phyloP scores from a whole-genome alignment of 2,888 invertebrate species.

The Dicycla oo region DNA sequence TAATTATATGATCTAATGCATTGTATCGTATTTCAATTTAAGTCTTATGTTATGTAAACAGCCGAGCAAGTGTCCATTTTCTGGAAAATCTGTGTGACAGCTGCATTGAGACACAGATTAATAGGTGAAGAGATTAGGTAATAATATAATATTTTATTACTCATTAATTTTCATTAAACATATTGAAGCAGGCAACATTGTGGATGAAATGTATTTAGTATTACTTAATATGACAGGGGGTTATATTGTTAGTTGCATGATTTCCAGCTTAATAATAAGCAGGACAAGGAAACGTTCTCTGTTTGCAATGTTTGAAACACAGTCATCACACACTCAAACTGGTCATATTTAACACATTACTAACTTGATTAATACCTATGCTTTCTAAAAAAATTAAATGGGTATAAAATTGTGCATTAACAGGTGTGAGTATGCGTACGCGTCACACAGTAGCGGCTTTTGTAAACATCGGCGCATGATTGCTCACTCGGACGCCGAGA shows the following conservation, averaged over 20 bases:
- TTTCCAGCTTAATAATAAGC: slow-evolving; percentile 23
- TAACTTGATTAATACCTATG: slow-evolving; percentile 49
- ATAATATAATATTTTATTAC: slow-evolving; percentile 31
- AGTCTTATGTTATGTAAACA: slow-evolving; percentile 6
- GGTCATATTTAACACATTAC: slow-evolving; percentile 42
- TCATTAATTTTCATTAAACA: slow-evolving; percentile 22
- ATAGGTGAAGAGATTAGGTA: slow-evolving; percentile 13
- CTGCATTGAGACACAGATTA: slow-evolving; percentile 21
- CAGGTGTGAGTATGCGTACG: slow-evolving; percentile 40
- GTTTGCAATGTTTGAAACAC: slow-evolving; percentile 11
- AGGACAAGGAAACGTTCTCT: slow-evolving; percentile 7
- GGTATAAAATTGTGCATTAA: slow-evolving; percentile 49
- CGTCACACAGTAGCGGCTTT: slow-evolving; percentile 46
- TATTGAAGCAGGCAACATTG: slow-evolving; percentile 26
- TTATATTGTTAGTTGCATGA: slow-evolving; percentile 9
- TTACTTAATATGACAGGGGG: slow-evolving; percentile 18
- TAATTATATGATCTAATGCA: background rate
- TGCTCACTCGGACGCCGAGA: slow-evolving; percentile 32
- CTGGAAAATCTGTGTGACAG: slow-evolving; percentile 22
- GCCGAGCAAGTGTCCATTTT: background rate
- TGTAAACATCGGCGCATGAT: slow-evolving; percentile 55
- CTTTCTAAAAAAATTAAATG: slow-evolving; percentile 59
- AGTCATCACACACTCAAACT: slow-evolving; percentile 12
- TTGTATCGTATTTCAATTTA: background rate
- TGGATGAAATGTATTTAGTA: slow-evolving; percentile 5